Conservation (phyloP, 2,888 invertebrate species). For the Andrena dorsata region DNA sequence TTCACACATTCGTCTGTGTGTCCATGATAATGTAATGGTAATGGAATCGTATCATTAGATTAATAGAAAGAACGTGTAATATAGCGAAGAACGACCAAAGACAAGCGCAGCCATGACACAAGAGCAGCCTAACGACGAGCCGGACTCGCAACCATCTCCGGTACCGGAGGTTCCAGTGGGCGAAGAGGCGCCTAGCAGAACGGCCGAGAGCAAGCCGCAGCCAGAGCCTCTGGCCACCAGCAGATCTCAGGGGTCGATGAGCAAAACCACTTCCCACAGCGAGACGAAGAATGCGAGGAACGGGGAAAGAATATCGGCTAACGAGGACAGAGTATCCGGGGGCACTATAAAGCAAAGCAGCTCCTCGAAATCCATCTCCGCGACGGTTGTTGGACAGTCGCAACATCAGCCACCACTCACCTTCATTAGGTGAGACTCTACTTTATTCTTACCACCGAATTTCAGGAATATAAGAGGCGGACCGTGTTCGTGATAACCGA, state of each 20-base stretch:
- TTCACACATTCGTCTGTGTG: slow-evolving; percentile 55
- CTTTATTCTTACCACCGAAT: neutral
- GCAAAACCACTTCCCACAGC: slow-evolving; percentile 19
- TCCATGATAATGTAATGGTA: slow-evolving; percentile 67
- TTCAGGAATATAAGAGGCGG: no score
- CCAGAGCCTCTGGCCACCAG: slow-evolving; percentile 4
- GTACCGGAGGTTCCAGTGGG: no score
- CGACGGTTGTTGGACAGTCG: slow-evolving; percentile 71
- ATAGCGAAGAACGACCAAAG: slow-evolving; percentile 78
- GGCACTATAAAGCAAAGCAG: slow-evolving; percentile 68
- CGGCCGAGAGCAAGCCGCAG: slow-evolving; percentile 25
- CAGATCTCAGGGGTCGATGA: slow-evolving; percentile 39
- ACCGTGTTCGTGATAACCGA: no score
- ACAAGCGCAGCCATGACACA: slow-evolving; percentile 61
- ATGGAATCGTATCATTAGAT: slow-evolving; percentile 66
- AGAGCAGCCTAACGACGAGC: slow-evolving; percentile 43
- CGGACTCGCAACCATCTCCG: slow-evolving; percentile 30
- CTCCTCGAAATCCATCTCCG: slow-evolving; percentile 73
- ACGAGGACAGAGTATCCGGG: slow-evolving; percentile 61
- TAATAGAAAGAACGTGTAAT: slow-evolving; percentile 73
- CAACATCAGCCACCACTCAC: slow-evolving; percentile 72
- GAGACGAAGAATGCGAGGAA: slow-evolving; percentile 55
- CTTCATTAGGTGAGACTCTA: slow-evolving; percentile 75
- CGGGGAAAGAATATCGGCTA: slow-evolving; percentile 4
- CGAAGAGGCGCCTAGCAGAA: neutral